These are phyloP conservation scores for Urocitellus parryii DNA, from an alignment of 2,113 vertebrate species.

Conservation along the genomic window DNA sequence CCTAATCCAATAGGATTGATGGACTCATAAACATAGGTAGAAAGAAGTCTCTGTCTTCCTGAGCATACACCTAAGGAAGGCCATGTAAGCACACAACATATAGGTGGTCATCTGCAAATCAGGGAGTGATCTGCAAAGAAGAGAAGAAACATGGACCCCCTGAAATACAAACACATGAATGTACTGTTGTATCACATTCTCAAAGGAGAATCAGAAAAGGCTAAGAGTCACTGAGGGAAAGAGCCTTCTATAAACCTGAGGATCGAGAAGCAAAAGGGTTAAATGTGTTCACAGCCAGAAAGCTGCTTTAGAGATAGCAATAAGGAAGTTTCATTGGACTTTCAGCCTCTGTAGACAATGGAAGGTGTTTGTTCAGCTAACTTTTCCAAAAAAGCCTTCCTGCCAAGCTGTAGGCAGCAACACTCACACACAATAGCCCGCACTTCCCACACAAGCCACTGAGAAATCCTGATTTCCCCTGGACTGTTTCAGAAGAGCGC, in stretches of 20 bases:
- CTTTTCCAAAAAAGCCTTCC: slow-evolving; percentile 76
- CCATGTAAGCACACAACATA: not conserved
- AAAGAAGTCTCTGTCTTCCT: not conserved
- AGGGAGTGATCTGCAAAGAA: not conserved
- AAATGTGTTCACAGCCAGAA: slow-evolving; percentile 35
- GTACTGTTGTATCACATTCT: not conserved
- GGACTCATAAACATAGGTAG: not conserved
- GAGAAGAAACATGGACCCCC: not conserved
- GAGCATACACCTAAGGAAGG: not conserved
- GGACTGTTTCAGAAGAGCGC: slow-evolving; percentile 66
- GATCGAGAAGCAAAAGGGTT: slow-evolving; percentile 67
- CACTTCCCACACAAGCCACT: slow-evolving; percentile 72
- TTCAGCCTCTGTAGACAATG: slow-evolving; percentile 72
- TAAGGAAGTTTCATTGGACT: slow-evolving; percentile 67
- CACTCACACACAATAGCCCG: slow-evolving; percentile 66
- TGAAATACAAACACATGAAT: not conserved
- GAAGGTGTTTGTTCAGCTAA: slow-evolving; percentile 73
- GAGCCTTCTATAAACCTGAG: not conserved
- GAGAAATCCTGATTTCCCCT: slow-evolving; percentile 75
- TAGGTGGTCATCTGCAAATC: not conserved
- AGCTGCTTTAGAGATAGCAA: slow-evolving; percentile 53
- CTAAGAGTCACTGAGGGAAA: slow-evolving; percentile 1
- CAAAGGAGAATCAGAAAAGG: not conserved
- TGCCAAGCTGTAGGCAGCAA: slow-evolving; percentile 65
- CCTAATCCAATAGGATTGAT: not conserved